Conservation (phyloP, 2,797 vertebrate species). For the Thripadectes ignobilis region DNA sequence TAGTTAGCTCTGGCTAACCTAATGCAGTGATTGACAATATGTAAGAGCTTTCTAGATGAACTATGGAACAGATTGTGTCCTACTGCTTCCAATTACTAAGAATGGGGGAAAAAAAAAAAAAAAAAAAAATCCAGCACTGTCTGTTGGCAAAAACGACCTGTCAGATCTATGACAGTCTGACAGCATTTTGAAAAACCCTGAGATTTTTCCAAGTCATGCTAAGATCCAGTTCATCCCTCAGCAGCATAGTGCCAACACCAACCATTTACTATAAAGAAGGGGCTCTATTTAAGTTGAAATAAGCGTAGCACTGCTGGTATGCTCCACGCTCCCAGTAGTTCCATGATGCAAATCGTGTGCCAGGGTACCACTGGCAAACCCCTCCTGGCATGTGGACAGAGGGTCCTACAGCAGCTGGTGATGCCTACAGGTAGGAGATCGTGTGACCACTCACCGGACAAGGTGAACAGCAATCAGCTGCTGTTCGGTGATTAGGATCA, state of each 20-base stretch:
- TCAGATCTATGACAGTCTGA: neutral
- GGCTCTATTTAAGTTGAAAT: neutral
- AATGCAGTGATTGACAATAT: neutral
- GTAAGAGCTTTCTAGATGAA: neutral
- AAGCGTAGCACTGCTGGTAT: neutral
- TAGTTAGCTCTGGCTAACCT: neutral
- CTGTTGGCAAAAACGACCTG: neutral
- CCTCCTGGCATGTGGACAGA: neutral
- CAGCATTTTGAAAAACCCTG: neutral
- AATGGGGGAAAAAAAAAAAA: neutral
- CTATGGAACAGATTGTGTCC: neutral
- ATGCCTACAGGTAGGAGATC: fast-evolving
- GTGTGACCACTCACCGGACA: fast-evolving
- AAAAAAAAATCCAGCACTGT: neutral
- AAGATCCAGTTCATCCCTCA: neutral
- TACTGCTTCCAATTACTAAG: neutral
- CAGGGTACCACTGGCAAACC: neutral
- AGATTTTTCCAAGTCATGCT: neutral
- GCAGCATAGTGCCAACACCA: neutral
- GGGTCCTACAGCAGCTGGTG: neutral
- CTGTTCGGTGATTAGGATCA: neutral
- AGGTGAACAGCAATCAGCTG: neutral
- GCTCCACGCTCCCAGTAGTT: fast-evolving
- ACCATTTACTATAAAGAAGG: neutral
- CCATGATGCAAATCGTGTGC: neutral